Percentiles rank a stretch among this genome's conserved stretches.
Conservation (phyloP, 2,888 invertebrate species). For the Nomada fabriciana region DNA sequence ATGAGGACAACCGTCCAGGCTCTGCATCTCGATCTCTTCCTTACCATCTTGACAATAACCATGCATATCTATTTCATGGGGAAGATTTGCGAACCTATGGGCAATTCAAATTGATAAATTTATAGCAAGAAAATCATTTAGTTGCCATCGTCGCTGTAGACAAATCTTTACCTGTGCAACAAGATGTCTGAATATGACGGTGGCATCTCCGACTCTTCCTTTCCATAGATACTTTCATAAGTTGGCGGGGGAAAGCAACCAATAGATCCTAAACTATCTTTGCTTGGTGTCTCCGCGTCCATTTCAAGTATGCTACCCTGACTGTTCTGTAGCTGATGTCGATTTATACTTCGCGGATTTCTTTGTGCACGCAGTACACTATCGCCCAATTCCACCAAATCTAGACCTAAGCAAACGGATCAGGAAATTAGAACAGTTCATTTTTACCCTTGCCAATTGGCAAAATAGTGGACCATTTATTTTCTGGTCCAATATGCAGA, state of each 20-base stretch:
- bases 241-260: conserved; percentile 85
- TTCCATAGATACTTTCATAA: conserved; percentile 86
- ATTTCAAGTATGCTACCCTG: conserved; percentile 81
- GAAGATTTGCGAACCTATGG: conserved; percentile 79
- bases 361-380: conserved; percentile 85
- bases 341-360: conserved; percentile 78
- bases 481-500: neutral
- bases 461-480: no score
- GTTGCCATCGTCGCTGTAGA: neutral
- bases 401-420: conserved; percentile 80
- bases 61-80: conserved; percentile 79
- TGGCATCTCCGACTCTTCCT: conserved; percentile 80
- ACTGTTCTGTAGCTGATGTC: conserved; percentile 84
- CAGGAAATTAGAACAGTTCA: neutral
- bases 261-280: conserved; percentile 85
- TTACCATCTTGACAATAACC: conserved; percentile 74
- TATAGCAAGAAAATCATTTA: no score
- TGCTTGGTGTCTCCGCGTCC: conserved; percentile 86
- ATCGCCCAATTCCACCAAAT: conserved; percentile 85
- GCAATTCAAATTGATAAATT: neutral
- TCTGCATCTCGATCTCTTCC: conserved; percentile 79
- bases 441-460: neutral
- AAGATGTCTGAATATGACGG: conserved; percentile 82
- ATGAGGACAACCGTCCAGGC: conserved; percentile 77
- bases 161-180: conserved; percentile 75